phyloP scores from a whole-genome alignment of 2,888 invertebrate species.

The Meteorus colon region DNA sequence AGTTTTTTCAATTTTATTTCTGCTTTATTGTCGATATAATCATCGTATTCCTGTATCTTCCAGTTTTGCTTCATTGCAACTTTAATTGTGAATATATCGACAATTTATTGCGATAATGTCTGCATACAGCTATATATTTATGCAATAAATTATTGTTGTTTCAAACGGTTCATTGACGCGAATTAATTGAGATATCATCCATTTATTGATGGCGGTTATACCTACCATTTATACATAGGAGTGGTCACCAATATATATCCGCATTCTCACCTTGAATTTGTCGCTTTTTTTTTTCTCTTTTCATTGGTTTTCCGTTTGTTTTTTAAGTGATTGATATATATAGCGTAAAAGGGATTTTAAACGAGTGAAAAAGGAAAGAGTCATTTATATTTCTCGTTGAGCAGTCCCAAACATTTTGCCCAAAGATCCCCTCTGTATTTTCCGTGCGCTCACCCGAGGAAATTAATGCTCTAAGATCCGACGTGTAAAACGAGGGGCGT shows the following conservation, averaged over 20 bases:
- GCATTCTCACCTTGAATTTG: constrained; percentile 7
- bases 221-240: not conserved
- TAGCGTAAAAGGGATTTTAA: constrained; percentile 1
- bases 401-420: constrained; percentile 16
- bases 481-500: constrained; percentile 43
- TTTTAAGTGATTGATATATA: constrained; percentile 10
- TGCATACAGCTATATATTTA: not conserved
- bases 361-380: not conserved
- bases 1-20: not conserved
- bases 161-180: constrained; percentile 14
- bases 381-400: constrained; percentile 12
- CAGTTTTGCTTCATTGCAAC: not conserved
- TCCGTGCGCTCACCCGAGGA: constrained; percentile 19
- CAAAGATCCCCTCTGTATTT: not conserved
- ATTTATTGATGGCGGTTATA: not conserved
- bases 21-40: not conserved
- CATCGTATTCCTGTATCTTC: not conserved
- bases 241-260: constrained; percentile 3
- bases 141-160: constrained; percentile 16
- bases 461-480: constrained; percentile 49
- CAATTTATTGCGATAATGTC: not conserved
- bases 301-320: not conserved
- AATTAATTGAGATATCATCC: constrained; percentile 21
- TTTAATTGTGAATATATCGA: not conserved
- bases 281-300: not conserved